phyloP scores from a whole-genome alignment of 2,113 vertebrate genomes.

The Arizona elegans region DNA sequence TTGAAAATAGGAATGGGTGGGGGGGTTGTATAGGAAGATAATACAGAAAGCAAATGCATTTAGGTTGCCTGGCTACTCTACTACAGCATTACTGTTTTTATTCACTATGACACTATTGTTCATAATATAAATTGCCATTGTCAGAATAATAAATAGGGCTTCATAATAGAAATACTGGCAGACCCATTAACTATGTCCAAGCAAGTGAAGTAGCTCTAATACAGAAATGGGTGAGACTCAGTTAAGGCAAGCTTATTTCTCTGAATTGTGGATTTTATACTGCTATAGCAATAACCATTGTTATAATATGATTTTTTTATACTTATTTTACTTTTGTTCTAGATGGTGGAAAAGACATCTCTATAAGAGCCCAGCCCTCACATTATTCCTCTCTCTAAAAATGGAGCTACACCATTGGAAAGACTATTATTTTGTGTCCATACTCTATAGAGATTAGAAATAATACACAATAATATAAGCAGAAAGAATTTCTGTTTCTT shows the following conservation, averaged over 20 bases:
- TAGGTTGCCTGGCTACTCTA: constrained; percentile 48
- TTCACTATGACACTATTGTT: constrained; percentile 64
- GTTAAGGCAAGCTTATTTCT: constrained; percentile 16
- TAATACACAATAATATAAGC: constrained; percentile 49
- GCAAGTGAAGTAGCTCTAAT: constrained; percentile 10
- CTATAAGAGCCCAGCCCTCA: neutral
- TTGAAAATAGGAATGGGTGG: constrained; percentile 28
- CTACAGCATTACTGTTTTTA: constrained; percentile 51
- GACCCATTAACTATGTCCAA: constrained; percentile 46
- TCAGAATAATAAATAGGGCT: constrained; percentile 61
- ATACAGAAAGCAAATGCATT: constrained; percentile 26
- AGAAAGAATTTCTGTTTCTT: neutral
- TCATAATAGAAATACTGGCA: constrained; percentile 61
- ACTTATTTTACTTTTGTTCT: constrained; percentile 1
- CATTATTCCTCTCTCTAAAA: neutral
- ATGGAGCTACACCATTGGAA: neutral
- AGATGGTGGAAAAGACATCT: neutral
- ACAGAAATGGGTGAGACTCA: neutral
- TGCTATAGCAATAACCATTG: constrained; percentile 5
- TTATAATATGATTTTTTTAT: constrained; percentile 29
- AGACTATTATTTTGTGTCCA: constrained; percentile 3
- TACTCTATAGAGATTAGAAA: constrained; percentile 43
- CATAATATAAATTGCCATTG: constrained; percentile 62
- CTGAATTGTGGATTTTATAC: constrained; percentile 11
- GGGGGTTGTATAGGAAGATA: neutral